Conservation (phyloP, 2,113 vertebrate genomes). For the Herpetotheres cachinnans region DNA sequence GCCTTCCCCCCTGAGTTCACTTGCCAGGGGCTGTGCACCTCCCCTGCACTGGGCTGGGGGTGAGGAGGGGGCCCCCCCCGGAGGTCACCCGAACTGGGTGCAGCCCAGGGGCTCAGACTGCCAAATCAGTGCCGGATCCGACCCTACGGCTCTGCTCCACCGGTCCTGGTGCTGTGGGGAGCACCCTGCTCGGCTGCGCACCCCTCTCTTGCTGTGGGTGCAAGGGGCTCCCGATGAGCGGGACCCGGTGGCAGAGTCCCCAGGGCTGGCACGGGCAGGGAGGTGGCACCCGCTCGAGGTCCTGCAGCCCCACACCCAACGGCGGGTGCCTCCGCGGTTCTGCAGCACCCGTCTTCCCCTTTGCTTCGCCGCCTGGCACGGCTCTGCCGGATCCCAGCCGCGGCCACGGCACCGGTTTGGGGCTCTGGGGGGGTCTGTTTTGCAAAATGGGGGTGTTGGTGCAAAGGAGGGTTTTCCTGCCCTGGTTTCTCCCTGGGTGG, state of each 20-base stretch:
- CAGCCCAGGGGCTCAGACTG: not conserved
- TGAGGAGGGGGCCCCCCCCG: not conserved
- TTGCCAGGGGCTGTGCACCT: accelerated
- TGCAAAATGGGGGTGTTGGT: not conserved
- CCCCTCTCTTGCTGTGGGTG: not conserved
- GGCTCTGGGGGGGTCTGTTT: not conserved
- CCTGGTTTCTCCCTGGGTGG: not conserved
- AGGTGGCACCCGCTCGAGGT: not conserved
- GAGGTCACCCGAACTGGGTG: not conserved
- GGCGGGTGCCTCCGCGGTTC: not conserved
- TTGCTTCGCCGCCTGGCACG: not conserved
- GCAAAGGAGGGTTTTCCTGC: not conserved
- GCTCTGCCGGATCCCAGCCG: not conserved
- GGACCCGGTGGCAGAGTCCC: not conserved
- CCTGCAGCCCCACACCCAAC: not conserved
- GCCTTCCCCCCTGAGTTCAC: not conserved
- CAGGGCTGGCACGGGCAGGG: not conserved
- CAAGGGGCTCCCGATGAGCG: accelerated
- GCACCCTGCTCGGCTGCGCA: not conserved
- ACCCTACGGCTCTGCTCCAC: not conserved
- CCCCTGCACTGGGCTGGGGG: not conserved
- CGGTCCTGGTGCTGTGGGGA: not conserved
- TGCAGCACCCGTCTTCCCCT: not conserved
- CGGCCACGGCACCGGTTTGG: not conserved
- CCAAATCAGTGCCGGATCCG: accelerated